Conservation (phyloP, 2,113 vertebrate genomes). For the Nothocercus nigrocapillus region DNA sequence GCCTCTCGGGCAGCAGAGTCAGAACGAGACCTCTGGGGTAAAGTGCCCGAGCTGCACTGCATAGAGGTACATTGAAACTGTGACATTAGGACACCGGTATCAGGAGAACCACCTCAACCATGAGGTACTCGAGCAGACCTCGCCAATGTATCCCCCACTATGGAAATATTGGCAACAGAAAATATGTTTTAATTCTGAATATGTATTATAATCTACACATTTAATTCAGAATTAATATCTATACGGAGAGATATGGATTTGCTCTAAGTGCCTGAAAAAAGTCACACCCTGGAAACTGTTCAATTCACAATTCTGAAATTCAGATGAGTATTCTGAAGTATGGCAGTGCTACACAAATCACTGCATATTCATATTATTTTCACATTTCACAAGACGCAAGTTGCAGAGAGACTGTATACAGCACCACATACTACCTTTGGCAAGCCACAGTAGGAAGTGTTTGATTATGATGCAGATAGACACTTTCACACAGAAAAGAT, state of each 20-base stretch:
- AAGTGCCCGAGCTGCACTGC: background rate
- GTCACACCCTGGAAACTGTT: background rate
- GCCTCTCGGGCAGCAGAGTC: rapidly evolving
- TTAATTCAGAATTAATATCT: too few species aligned
- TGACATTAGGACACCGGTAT: rapidly evolving
- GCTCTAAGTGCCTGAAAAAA: background rate
- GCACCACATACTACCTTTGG: background rate
- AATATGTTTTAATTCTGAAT: background rate
- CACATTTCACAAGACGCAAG: background rate
- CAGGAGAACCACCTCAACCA: background rate
- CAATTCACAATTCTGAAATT: constrained; percentile 18
- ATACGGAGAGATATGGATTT: too few species aligned
- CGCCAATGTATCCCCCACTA: background rate
- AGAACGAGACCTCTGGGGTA: background rate
- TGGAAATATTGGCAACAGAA: background rate
- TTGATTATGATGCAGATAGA: background rate
- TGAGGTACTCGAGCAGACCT: background rate
- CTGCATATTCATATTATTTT: constrained; percentile 25
- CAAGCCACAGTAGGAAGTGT: background rate
- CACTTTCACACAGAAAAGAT: background rate
- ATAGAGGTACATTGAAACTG: background rate
- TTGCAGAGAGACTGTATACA: rapidly evolving
- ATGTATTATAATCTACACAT: too few species aligned
- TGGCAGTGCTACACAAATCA: background rate
- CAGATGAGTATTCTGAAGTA: constrained; percentile 6